Conservation (phyloP, 2,113 vertebrate genomes). For the Gallinago paraguaiae region DNA sequence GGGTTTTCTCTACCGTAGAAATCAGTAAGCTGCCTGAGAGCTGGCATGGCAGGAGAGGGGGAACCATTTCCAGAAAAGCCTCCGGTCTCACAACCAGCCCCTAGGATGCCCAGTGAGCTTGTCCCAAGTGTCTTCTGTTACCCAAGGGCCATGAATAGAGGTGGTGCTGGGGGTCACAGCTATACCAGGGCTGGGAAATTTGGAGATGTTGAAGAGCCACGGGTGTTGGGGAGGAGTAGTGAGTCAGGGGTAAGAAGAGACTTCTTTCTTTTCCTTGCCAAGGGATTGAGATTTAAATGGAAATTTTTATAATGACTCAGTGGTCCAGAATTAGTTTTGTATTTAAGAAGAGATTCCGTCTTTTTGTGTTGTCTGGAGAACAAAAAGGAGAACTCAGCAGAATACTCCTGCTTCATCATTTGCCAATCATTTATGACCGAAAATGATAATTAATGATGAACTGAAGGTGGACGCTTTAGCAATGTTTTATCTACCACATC, state of each 20-base stretch:
- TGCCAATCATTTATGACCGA: not conserved
- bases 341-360: not conserved
- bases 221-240: not conserved
- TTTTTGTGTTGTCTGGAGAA: not conserved
- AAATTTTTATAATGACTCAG: not conserved
- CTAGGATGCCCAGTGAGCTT: not conserved
- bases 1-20: not conserved
- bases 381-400: not conserved
- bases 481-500: not conserved
- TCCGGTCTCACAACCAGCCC: not conserved
- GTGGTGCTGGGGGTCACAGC: not conserved
- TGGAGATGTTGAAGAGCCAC: not conserved
- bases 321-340: not conserved
- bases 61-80: not conserved
- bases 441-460: not conserved
- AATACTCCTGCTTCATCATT: not conserved
- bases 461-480: not conserved
- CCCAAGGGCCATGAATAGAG: not conserved
- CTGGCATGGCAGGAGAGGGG: not conserved
- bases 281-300: not conserved
- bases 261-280: not conserved
- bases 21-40: not conserved
- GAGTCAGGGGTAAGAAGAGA: not conserved
- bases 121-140: not conserved
- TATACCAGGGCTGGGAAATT: not conserved